A percentile compares a stretch with the other conserved stretches of the same genome.
Conservation (phyloP, 2,888 invertebrate species). For the Microctonus brassicae region DNA sequence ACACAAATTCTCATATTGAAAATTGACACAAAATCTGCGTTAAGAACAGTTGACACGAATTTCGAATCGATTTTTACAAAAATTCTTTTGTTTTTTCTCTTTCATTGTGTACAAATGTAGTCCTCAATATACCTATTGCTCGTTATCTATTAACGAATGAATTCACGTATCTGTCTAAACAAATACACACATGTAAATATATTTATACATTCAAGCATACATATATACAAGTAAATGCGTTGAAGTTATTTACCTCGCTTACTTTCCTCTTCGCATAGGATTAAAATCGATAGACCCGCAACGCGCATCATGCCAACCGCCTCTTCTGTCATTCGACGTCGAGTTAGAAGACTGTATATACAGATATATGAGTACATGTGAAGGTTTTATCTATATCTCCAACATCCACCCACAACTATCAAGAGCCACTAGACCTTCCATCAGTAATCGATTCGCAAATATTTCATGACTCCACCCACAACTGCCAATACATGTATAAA, state of each 20-base stretch:
- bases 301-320: neutral
- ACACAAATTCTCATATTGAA: no score
- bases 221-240: slow-evolving; percentile 1
- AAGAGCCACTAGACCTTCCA: slow-evolving; percentile 12
- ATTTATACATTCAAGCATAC: neutral
- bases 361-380: neutral
- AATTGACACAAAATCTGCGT: no score
- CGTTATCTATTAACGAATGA: neutral
- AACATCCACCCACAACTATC: neutral
- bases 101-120: no score
- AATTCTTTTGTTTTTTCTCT: no score
- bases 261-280: slow-evolving; percentile 11
- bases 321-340: slow-evolving; percentile 7
- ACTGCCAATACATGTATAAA: neutral
- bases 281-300: slow-evolving; percentile 32
- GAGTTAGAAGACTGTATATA: slow-evolving; percentile 1
- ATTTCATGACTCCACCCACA: slow-evolving; percentile 31
- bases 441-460: slow-evolving; percentile 35
- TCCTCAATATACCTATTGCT: no score
- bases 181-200: neutral
- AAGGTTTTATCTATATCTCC: slow-evolving; percentile 2
- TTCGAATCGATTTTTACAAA: no score
- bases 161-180: neutral
- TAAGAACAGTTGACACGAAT: no score
- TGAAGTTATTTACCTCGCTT: slow-evolving; percentile 25